Evolutionary conservation across 1,140 invertebrate genomes (phyloP), one percentile per base, ranked within the genome.

Genomic region (Pseudomyrmex cubaensis): DNA sequence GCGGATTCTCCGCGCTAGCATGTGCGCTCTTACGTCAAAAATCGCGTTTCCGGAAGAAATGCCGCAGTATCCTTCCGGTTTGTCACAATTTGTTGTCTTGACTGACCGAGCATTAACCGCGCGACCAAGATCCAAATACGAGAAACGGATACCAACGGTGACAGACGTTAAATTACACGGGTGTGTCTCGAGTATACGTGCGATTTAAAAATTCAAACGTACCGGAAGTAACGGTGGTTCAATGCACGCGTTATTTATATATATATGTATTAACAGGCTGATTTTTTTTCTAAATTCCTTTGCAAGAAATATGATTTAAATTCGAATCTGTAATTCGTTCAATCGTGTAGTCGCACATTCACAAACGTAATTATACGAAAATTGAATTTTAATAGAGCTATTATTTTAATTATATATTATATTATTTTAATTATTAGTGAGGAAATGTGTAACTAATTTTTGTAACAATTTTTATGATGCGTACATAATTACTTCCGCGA

Each of bases 51-150:
- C 70, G 56, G 46, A 75, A 73, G 61, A 85, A 85, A 70, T 73
- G 88, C 87, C 87, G 64, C 87, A 88, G 83, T 88, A 86, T 89
- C 86, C 87, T 88, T 89, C 87, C 84, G 86, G 86, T 46, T 62
- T 35, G n/a, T 76, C 57, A 59, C 1, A 22, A 22, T 17, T 77
- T 48, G 3, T 72, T n/a, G n/a, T 44, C 22, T 63, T 62, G 35
- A 69, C 44, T 69, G 66, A 52, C 50, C 67, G 64, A 35, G 9
- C 50, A 82, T 63, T 75, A 62, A 10, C 59, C 59, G 59, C 12
- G 22, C 46, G 57, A 46, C 13, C 63, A 20, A 80, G 66, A 72
- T 17, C 56, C 54, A 50, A 80, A 70, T 59, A 54, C 76, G 22
- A 80, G 66, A 72, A 80, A 80, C 54, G 66, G 46, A 80, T 52